Conservation (phyloP, 2,797 vertebrate species). For the Phrynocephalus guinanensis region DNA sequence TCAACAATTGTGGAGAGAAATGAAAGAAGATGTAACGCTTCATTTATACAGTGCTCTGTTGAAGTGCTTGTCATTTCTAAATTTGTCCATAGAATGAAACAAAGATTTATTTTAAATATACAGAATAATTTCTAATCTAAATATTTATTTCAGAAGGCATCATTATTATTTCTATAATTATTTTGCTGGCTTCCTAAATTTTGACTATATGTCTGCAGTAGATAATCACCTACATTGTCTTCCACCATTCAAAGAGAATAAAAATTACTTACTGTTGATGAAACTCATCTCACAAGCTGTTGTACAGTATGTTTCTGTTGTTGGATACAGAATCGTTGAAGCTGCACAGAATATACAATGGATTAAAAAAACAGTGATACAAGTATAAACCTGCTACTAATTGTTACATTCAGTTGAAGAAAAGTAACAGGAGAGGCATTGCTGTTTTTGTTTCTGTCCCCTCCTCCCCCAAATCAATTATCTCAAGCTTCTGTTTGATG, state of each 20-base stretch:
- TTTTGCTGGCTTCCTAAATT: constrained; percentile 68
- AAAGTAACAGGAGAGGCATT: constrained; percentile 49
- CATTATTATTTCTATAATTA: constrained; percentile 42
- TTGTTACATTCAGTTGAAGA: constrained; percentile 31
- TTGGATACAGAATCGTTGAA: constrained; percentile 68
- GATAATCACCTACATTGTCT: constrained; percentile 81
- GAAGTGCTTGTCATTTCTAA: not conserved
- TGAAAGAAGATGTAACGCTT: not conserved
- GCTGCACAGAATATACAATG: constrained; percentile 62
- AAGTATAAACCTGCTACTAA: constrained; percentile 48
- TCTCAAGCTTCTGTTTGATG: constrained; percentile 19
- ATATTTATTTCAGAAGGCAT: constrained; percentile 54
- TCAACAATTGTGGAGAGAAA: not conserved
- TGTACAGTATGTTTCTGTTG: constrained; percentile 78
- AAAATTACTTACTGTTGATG: constrained; percentile 81
- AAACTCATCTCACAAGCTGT: constrained; percentile 79
- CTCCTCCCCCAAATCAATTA: constrained; percentile 16
- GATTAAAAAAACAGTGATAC: constrained; percentile 42
- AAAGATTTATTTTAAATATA: constrained; percentile 40
- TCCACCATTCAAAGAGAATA: constrained; percentile 80
- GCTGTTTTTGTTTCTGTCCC: not conserved
- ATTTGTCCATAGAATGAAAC: not conserved
- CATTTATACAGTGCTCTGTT: not conserved
- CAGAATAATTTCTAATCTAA: constrained; percentile 58
- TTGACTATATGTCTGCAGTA: constrained; percentile 75